Conservation (phyloP, 35 echinoderm and acorn worm genomes). For the Acanthaster planci region DNA sequence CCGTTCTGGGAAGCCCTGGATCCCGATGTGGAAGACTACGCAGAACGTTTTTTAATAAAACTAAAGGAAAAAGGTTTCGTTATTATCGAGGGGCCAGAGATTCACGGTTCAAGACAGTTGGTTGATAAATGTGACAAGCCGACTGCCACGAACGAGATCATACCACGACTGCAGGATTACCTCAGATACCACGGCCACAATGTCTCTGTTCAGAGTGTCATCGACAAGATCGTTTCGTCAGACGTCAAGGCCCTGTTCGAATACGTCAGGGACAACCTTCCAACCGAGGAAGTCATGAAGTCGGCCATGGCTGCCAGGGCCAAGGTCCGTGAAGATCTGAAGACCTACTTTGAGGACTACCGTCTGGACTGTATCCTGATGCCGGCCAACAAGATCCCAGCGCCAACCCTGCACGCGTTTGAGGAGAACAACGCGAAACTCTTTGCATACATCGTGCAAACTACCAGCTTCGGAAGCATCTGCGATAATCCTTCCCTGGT, state of each 20-base stretch:
- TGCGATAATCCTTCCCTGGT: conserved; percentile 15
- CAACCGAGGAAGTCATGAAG: not conserved
- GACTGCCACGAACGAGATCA: not conserved
- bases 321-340: not conserved
- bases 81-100: not conserved
- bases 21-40: not conserved
- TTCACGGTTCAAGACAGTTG: not conserved
- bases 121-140: not conserved
- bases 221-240: not conserved
- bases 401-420: not conserved
- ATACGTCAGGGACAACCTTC: not conserved
- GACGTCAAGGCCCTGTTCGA: not conserved
- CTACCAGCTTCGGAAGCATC: not conserved
- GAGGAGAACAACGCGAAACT: not conserved
- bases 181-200: not conserved
- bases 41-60: not conserved
- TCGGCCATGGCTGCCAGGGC: not conserved
- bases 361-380: not conserved
- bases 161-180: not conserved
- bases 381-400: conserved; percentile 8
- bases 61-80: not conserved
- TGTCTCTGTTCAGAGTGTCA: not conserved
- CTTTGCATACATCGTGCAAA: not conserved
- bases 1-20: not conserved
- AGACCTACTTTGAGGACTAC: not conserved